Conservation (phyloP, 2,888 invertebrate genomes). For the Cacoxenus indagator region DNA sequence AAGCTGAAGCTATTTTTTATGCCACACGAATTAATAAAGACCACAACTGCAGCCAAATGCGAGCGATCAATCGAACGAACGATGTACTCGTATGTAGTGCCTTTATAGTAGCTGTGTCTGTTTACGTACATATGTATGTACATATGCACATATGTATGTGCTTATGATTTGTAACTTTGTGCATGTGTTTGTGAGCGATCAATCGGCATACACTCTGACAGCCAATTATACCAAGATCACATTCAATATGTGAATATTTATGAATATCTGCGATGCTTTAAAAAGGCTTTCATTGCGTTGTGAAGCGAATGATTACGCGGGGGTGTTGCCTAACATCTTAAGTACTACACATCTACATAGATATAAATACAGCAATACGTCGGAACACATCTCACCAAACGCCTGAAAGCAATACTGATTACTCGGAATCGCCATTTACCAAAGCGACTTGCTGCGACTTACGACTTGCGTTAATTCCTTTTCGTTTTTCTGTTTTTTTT, state of each 20-base stretch:
- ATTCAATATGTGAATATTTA: constrained; percentile 30
- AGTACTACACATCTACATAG: constrained; percentile 5
- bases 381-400: neutral
- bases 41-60: constrained; percentile 1
- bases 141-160: constrained; percentile 11
- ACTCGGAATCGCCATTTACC: neutral
- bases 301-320: neutral
- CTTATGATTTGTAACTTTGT: no score
- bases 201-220: constrained; percentile 49
- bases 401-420: constrained; percentile 5
- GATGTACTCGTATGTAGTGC: no score
- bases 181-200: constrained; percentile 45
- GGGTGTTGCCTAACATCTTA: neutral
- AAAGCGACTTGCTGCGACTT: neutral
- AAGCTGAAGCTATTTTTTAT: constrained; percentile 25
- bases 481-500: neutral
- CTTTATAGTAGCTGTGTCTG: no score
- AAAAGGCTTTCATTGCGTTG: constrained; percentile 19
- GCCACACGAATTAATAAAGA: neutral
- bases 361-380: neutral
- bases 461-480: neutral
- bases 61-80: no score
- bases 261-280: constrained; percentile 4
- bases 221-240: constrained; percentile 58
- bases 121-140: neutral